Evolutionary conservation across 2,797 vertebrate species (phyloP), one percentile per base, ranked within the genome.

Genomic region (Periparus ater): DNA sequence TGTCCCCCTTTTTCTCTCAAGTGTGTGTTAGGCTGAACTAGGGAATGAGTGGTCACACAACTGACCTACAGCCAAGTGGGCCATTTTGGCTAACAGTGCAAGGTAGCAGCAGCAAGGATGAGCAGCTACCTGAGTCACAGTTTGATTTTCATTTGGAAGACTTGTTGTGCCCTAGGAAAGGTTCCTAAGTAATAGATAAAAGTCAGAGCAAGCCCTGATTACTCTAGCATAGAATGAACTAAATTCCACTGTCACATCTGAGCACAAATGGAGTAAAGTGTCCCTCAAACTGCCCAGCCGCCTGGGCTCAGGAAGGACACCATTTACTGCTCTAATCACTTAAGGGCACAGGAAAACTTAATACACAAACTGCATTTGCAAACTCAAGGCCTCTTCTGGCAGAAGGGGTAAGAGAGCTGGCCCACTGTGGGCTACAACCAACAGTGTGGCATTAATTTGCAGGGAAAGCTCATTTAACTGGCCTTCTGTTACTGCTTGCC

Each of bases 121-220:
- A 44, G 80, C 50, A 67, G 48, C 57, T 18, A 73, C 40, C 34
- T 8, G 2, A 84, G 13, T 32, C 57, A 61, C 34, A 40, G 36
- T 50, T 86, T 89, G 58, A 60, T 93, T 95, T 94, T 86, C 14
- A 53, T 72, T 75, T 96, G 50, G 45, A 85, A 67, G 71, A 88
- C 86, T 54, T 82, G 18, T 58, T 1, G 0, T 50, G 51, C n/a
- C 25, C 74, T 62, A 51, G 65, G 67, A 88, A 70, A 93, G 17
- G 30, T 61, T 93, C 47, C 36, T 71, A 91, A 84, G 45, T 58
- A 55, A 91, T 45, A 42, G 47, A 68, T 57, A 68, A n/a, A 82
- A 87, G 34, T 36, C 54, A 88, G 71, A 88, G 57, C 45, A 89
- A 74, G 60, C 58, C 70, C 53, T 22, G 23, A 54, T 77, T 91